These are phyloP conservation scores for Oenanthe oenanthe DNA, from an alignment of 2,113 vertebrate genomes.

Conservation along the genomic window DNA sequence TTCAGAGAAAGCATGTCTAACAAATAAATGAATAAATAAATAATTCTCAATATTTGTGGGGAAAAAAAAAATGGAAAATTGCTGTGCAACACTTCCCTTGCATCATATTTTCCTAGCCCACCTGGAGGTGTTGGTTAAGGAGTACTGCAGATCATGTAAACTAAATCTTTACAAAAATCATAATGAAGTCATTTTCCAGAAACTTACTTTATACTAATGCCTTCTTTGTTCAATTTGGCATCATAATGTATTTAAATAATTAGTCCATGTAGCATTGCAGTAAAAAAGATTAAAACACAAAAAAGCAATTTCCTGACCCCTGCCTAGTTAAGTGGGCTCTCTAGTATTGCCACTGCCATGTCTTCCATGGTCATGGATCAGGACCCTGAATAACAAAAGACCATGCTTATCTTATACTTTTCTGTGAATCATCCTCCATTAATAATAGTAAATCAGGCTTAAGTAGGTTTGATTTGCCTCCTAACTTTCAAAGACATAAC, in stretches of 20 bases:
- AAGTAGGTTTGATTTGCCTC: neutral
- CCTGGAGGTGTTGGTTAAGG: neutral
- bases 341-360: neutral
- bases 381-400: neutral
- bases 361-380: neutral
- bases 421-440: neutral
- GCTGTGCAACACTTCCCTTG: neutral
- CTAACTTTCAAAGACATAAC: neutral
- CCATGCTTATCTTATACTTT: neutral
- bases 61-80: neutral
- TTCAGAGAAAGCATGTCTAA: neutral
- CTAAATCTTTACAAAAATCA: neutral
- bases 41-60: neutral
- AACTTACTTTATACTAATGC: neutral
- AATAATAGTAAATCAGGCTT: neutral
- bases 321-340: neutral
- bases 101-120: neutral
- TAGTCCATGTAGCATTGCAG: neutral
- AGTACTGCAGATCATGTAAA: neutral
- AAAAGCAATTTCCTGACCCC: neutral
- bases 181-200: neutral
- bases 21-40: neutral
- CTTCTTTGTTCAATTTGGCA: neutral
- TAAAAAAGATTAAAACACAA: neutral
- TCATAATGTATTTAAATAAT: neutral